Evolutionary conservation across 2,888 invertebrate genomes (phyloP).

Genomic region (Anoplius nigerrimus): DNA sequence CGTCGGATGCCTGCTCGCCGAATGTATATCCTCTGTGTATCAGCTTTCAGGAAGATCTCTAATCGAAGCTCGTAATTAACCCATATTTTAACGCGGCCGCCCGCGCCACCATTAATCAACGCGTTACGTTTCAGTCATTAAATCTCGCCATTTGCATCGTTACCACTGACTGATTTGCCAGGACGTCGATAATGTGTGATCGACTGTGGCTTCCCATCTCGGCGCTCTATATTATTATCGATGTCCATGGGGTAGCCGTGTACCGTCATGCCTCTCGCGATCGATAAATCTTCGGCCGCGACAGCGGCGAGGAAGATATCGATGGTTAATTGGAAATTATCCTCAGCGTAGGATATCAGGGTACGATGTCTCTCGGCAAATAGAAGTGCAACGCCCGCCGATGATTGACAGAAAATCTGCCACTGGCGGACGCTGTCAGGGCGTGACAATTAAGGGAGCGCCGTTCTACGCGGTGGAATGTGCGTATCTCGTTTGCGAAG

Average conservation of each 20-base stretch:
- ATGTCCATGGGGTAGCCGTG: not conserved
- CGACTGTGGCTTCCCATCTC: slow-evolving; percentile 20
- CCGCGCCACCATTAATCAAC: slow-evolving; percentile 23
- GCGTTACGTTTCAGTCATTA: slow-evolving; percentile 30
- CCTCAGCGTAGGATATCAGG: no score
- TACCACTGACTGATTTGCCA: slow-evolving; percentile 23
- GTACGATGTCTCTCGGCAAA: no score
- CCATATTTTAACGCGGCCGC: slow-evolving; percentile 9
- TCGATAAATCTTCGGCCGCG: slow-evolving; percentile 15
- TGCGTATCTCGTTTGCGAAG: no score
- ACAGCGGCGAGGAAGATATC: not conserved
- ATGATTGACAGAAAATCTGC: no score
- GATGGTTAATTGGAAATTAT: no score
- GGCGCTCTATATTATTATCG: slow-evolving; percentile 3
- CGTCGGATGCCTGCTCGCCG: not conserved
- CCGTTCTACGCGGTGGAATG: no score
- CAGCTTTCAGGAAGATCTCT: slow-evolving; percentile 1
- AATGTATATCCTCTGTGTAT: not conserved
- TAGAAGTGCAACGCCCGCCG: no score
- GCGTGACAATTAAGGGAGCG: no score
- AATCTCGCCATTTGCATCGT: slow-evolving; percentile 15
- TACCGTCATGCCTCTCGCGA: slow-evolving; percentile 7
- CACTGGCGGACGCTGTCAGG: no score
- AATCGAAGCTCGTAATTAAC: slow-evolving; percentile 12
- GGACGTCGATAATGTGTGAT: slow-evolving; percentile 25